Conservation (phyloP, 2,113 vertebrate genomes). For the Sigmodon hispidus region DNA sequence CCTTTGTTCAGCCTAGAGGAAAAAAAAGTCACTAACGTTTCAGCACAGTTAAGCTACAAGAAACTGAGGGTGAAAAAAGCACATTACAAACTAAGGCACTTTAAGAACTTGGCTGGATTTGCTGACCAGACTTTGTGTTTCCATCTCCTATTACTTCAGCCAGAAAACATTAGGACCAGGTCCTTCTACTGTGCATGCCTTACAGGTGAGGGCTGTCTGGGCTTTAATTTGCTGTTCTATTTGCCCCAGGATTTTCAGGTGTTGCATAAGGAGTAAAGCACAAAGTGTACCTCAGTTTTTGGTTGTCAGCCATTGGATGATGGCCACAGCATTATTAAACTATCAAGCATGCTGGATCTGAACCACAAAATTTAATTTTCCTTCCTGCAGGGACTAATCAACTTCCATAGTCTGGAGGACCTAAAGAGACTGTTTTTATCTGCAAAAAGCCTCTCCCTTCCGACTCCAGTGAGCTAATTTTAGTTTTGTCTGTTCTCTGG, state of each 20-base stretch:
- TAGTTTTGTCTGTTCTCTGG: constrained; percentile 88
- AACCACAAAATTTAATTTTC: constrained; percentile 92
- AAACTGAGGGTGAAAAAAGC: constrained; percentile 47
- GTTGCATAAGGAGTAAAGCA: constrained; percentile 91
- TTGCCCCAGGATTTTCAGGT: constrained; percentile 93
- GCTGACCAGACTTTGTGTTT: constrained; percentile 80
- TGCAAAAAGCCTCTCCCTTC: constrained; percentile 78
- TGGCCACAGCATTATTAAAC: constrained; percentile 96
- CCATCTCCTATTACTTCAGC: constrained; percentile 90
- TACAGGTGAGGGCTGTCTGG: constrained; percentile 91
- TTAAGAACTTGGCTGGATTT: constrained; percentile 80
- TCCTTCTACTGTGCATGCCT: constrained; percentile 85
- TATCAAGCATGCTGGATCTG: constrained; percentile 91
- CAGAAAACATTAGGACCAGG: constrained; percentile 93
- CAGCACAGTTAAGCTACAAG: constrained; percentile 65
- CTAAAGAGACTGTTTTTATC: constrained; percentile 85
- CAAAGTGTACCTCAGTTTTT: constrained; percentile 90
- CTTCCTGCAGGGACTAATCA: constrained; percentile 89
- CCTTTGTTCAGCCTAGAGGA: not conserved
- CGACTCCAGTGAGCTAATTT: constrained; percentile 86
- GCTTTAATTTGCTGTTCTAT: constrained; percentile 90
- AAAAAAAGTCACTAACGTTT: constrained; percentile 28
- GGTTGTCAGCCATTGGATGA: constrained; percentile 93
- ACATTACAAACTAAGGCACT: constrained; percentile 65
- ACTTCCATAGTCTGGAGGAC: constrained; percentile 85